Percentiles rank a stretch among this genome's conserved stretches.
phyloP scores from a whole-genome alignment of 2,113 vertebrate genomes.

The Labeo rohita region DNA sequence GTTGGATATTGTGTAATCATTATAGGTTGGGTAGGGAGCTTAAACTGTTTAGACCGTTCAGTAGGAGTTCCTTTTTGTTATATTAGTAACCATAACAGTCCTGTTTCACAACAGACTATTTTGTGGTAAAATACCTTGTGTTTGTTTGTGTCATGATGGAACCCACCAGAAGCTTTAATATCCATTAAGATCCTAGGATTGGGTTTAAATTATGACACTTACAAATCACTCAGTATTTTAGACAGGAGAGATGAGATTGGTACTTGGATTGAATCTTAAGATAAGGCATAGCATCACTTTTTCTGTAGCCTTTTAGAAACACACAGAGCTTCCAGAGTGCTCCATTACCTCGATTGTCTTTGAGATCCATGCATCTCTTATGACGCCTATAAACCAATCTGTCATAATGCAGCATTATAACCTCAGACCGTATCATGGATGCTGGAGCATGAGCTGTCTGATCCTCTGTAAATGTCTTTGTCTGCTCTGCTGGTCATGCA shows the following conservation, averaged over 20 bases:
- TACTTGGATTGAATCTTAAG: neutral
- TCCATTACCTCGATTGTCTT: conserved; percentile 39
- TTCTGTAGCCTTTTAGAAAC: conserved; percentile 16
- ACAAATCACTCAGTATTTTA: neutral
- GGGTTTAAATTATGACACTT: neutral
- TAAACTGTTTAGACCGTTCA: neutral
- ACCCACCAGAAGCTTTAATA: too few relatives aligned
- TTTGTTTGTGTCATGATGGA: neutral
- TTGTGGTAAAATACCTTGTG: neutral
- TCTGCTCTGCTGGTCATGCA: neutral
- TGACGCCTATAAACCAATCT: neutral
- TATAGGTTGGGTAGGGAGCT: neutral
- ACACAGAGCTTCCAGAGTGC: neutral
- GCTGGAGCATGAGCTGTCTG: conserved; percentile 11
- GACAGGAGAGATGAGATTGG: neutral
- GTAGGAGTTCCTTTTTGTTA: neutral
- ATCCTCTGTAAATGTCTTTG: conserved; percentile 28
- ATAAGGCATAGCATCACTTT: neutral
- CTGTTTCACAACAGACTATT: neutral
- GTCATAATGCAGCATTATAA: conserved; percentile 33
- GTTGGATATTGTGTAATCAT: neutral
- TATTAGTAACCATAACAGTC: neutral
- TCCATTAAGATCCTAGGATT: neutral
- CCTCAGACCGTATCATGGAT: neutral
- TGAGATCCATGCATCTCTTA: conserved; percentile 2